Percentiles rank a stretch among this genome's conserved stretches.
Evolutionary conservation across 2,797 vertebrate genomes (phyloP).

Genomic region (Pangasius sanitwongsei): DNA sequence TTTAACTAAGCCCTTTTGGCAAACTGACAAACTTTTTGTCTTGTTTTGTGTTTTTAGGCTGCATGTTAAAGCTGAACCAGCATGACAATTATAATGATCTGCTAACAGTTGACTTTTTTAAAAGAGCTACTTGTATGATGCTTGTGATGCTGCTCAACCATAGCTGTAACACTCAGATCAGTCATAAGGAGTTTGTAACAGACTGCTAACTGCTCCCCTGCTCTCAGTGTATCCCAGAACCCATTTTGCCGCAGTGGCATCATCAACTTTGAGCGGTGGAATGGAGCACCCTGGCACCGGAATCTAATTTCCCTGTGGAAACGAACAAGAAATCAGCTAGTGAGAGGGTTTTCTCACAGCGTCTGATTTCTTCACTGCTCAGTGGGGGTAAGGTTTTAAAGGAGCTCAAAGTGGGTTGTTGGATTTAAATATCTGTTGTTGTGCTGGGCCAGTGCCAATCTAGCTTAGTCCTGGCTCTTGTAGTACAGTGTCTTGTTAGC

Average conservation of each 20-base stretch:
- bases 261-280: slow-evolving; percentile 28
- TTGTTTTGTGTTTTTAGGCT: not conserved
- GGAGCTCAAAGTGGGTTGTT: slow-evolving; percentile 52
- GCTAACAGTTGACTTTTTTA: not conserved
- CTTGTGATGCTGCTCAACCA: slow-evolving; percentile 9
- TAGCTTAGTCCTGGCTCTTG: slow-evolving; percentile 54
- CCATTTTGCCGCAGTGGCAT: slow-evolving; percentile 33
- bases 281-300: slow-evolving; percentile 19
- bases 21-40: not conserved
- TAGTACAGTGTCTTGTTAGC: slow-evolving; percentile 66
- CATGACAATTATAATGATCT: slow-evolving; percentile 20
- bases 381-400: slow-evolving; percentile 49
- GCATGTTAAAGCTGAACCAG: not conserved
- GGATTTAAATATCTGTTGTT: slow-evolving; percentile 62
- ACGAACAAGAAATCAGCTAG: slow-evolving; percentile 24
- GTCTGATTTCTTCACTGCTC: slow-evolving; percentile 43
- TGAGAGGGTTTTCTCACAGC: slow-evolving; percentile 17
- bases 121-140: not conserved
- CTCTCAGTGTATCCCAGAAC: slow-evolving; percentile 3
- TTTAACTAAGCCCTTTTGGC: not conserved
- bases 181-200: slow-evolving; percentile 21
- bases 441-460: slow-evolving; percentile 32
- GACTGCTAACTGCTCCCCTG: slow-evolving; percentile 33
- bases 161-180: slow-evolving; percentile 12
- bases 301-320: slow-evolving; percentile 41